Evolutionary conservation across 2,888 invertebrate genomes (phyloP).

Genomic region (Metallyticus violacea): DNA sequence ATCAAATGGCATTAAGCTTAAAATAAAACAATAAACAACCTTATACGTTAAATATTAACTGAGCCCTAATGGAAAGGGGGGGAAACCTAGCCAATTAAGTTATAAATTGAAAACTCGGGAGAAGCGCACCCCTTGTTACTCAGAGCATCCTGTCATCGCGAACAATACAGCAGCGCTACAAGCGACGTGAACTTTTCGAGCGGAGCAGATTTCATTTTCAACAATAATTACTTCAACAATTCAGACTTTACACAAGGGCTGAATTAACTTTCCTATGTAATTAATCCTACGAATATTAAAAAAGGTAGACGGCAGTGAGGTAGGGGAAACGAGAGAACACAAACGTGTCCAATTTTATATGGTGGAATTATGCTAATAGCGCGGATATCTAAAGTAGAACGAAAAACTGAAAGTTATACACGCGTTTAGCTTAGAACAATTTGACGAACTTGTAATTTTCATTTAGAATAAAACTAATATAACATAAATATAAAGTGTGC

Average conservation of each 20-base stretch:
- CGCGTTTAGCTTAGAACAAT: too few species aligned
- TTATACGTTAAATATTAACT: background rate
- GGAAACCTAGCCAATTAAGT: background rate
- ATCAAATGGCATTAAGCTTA: background rate
- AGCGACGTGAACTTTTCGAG: background rate
- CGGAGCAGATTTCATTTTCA: background rate
- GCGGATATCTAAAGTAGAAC: too few species aligned
- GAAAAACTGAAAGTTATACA: too few species aligned
- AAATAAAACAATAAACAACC: background rate
- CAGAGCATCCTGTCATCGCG: background rate
- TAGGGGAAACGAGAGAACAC: too few species aligned
- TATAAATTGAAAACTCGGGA: background rate
- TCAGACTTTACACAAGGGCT: background rate
- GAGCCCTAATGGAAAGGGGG: background rate
- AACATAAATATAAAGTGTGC: too few species aligned
- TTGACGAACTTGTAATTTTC: too few species aligned
- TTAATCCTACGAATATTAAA: background rate
- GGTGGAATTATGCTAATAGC: too few species aligned
- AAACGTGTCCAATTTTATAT: too few species aligned
- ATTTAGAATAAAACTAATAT: too few species aligned
- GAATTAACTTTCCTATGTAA: background rate
- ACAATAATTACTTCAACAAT: too few species aligned
- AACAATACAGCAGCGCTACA: background rate
- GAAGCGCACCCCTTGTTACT: background rate
- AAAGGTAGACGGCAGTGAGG: too few species aligned